These are phyloP conservation scores for Grantiella picta DNA, from an alignment of 2,113 vertebrate genomes.

Conservation along the genomic window DNA sequence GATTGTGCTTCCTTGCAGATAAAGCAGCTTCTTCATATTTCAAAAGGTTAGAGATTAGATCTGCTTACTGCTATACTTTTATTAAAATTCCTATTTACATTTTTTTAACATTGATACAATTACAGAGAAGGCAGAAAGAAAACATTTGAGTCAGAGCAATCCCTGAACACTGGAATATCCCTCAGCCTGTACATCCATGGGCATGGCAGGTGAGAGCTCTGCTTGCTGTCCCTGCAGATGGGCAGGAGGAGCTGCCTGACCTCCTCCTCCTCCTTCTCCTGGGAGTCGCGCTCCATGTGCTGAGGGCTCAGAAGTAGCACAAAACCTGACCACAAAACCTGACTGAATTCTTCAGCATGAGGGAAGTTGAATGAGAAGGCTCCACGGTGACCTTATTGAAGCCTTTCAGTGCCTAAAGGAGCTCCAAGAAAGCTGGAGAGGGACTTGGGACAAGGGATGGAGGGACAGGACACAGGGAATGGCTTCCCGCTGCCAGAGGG, in stretches of 20 bases:
- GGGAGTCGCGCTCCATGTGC: background rate
- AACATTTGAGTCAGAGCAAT: background rate
- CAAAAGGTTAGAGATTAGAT: conserved; percentile 59
- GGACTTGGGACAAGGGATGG: background rate
- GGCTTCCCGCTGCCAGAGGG: accelerated
- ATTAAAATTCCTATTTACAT: conserved; percentile 47
- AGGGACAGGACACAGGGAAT: background rate
- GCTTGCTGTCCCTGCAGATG: background rate
- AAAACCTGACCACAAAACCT: background rate
- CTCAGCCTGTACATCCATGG: background rate
- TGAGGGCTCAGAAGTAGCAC: background rate
- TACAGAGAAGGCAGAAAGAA: background rate
- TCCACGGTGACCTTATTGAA: background rate
- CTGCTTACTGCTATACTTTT: conserved; percentile 41
- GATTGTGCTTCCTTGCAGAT: conserved; percentile 16
- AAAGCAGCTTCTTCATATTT: conserved; percentile 51
- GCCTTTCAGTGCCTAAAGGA: background rate
- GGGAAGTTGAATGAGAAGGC: background rate
- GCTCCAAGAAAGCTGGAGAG: background rate
- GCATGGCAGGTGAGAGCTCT: background rate
- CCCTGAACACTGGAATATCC: background rate
- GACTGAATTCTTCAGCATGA: background rate
- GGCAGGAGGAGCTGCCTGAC: background rate
- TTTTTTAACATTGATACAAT: background rate
- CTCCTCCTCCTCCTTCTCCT: background rate